Evolutionary conservation across 2,888 invertebrate species (phyloP).

Genomic region (Digitonthophagus gazella): DNA sequence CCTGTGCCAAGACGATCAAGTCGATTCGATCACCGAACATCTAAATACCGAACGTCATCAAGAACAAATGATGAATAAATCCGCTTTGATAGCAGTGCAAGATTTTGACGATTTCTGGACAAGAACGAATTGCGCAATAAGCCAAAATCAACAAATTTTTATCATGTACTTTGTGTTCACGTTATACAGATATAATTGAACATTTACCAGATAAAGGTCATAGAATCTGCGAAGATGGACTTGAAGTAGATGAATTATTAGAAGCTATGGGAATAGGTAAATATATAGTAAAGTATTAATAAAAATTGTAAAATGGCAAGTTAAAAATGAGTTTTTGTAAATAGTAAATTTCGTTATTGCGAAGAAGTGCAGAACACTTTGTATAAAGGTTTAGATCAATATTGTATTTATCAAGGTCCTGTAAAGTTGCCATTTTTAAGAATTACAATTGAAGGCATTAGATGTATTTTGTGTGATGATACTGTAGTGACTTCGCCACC

Average conservation of each 20-base stretch:
- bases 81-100: not conserved
- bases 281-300: not conserved
- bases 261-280: not conserved
- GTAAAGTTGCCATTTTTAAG: not conserved
- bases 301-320: no score
- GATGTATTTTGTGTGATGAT: slow-evolving; percentile 5
- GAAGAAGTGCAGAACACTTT: not conserved
- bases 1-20: slow-evolving; percentile 18
- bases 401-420: not conserved
- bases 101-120: slow-evolving; percentile 1
- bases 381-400: not conserved
- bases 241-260: not conserved
- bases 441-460: not conserved
- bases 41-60: not conserved
- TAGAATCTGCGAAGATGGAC: not conserved
- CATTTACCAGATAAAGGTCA: not conserved
- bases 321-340: not conserved
- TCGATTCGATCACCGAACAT: slow-evolving; percentile 6
- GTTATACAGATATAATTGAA: not conserved
- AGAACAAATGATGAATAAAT: not conserved
- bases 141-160: slow-evolving; percentile 10
- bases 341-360: slow-evolving; percentile 3
- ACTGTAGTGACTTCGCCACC: not conserved
- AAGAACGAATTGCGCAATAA: not conserved
- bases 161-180: not conserved